Evolutionary conservation across 2,113 vertebrate species (phyloP).

Genomic region (Dryoscopus gambensis): DNA sequence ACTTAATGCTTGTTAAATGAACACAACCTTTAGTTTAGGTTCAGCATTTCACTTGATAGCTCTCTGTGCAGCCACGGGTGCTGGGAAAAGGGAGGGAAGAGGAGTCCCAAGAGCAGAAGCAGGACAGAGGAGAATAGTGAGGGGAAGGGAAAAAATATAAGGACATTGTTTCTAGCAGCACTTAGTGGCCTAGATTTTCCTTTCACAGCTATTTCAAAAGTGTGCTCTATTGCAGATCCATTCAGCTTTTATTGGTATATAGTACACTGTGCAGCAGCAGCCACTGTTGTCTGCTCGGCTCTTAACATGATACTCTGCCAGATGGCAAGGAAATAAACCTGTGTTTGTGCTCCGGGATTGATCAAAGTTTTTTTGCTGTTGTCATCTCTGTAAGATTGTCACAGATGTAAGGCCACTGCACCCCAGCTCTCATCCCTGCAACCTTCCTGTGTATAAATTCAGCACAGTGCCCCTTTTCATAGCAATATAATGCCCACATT

Average conservation of each 20-base stretch:
- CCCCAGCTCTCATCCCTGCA: not conserved
- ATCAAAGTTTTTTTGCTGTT: constrained; percentile 58
- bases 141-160: not conserved
- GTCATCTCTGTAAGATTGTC: constrained; percentile 43
- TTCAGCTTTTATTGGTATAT: constrained; percentile 60
- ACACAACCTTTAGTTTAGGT: constrained; percentile 19
- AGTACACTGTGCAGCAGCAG: constrained; percentile 39
- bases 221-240: constrained; percentile 50
- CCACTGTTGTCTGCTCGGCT: constrained; percentile 49
- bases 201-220: constrained; percentile 58
- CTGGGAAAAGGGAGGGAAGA: constrained; percentile 39
- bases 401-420: constrained; percentile 25
- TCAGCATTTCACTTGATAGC: constrained; percentile 43
- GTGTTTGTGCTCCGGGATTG: constrained; percentile 28
- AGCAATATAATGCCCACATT: not conserved
- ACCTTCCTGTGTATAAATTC: not conserved
- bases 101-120: constrained; percentile 31
- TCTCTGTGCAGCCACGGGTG: not conserved
- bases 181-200: constrained; percentile 59
- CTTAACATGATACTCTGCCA: constrained; percentile 65
- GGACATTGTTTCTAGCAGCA: constrained; percentile 48
- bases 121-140: constrained; percentile 13
- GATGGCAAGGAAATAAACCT: constrained; percentile 67
- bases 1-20: constrained; percentile 37
- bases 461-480: constrained; percentile 27